Evolutionary conservation across 2,113 vertebrate genomes (phyloP).

Genomic region (Burhinus oedicnemus): DNA sequence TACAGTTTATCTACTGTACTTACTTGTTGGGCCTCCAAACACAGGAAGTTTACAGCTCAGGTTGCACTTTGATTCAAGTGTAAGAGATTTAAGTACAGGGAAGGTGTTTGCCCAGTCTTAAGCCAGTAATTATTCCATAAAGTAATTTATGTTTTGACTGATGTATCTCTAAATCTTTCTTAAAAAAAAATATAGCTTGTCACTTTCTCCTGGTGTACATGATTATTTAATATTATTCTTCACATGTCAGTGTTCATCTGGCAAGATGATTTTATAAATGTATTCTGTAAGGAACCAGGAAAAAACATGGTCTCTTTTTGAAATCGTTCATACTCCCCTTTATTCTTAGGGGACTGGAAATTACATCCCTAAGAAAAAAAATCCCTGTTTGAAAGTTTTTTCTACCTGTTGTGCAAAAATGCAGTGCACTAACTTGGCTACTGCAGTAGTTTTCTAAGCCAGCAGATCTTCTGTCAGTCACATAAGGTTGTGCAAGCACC

Average conservation of each 20-base stretch:
- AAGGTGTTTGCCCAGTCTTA: not conserved
- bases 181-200: not conserved
- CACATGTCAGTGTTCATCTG: not conserved
- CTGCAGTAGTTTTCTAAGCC: not conserved
- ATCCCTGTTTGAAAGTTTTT: not conserved
- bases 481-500: not conserved
- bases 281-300: not conserved
- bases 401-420: not conserved
- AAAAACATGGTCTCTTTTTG: not conserved
- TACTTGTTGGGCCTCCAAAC: not conserved
- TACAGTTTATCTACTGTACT: not conserved
- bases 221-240: not conserved
- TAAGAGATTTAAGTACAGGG: not conserved
- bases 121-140: not conserved
- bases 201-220: accelerated
- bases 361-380: not conserved
- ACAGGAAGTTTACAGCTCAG: slow-evolving; percentile 26
- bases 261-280: not conserved
- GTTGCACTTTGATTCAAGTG: not conserved
- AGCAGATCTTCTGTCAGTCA: not conserved
- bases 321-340: not conserved
- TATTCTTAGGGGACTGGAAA: not conserved
- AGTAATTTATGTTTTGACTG: not conserved
- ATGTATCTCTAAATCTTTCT: not conserved
- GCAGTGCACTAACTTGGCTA: not conserved